phyloP scores from a whole-genome alignment of 2,113 vertebrate species.

The Forbesichthys papilliferus region DNA sequence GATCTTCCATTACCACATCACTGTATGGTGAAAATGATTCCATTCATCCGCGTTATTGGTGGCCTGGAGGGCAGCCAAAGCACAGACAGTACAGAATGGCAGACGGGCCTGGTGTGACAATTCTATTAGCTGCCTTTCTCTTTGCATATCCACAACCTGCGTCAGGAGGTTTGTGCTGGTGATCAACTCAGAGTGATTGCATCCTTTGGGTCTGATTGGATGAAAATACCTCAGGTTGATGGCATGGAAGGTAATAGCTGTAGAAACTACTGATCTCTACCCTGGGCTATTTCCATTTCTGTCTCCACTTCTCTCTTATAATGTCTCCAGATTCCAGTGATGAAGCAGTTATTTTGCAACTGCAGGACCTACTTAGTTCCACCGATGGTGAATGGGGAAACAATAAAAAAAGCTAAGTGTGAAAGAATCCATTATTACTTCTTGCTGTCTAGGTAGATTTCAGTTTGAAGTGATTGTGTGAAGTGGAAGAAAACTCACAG shows the following conservation, averaged over 20 bases:
- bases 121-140: constrained; percentile 69
- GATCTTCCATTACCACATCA: constrained; percentile 44
- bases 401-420: too few relatives aligned
- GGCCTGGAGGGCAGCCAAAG: constrained; percentile 60
- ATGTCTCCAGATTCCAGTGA: constrained; percentile 12
- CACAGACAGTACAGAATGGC: constrained; percentile 39
- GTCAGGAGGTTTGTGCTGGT: constrained; percentile 50
- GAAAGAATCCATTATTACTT: too few relatives aligned
- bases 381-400: too few relatives aligned
- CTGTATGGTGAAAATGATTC: constrained; percentile 52
- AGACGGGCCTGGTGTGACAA: constrained; percentile 59
- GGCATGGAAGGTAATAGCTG: constrained; percentile 6
- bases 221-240: constrained; percentile 45
- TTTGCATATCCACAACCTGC: constrained; percentile 56
- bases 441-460: too few relatives aligned
- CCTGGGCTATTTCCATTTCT: constrained; percentile 22
- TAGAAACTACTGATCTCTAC: too few relatives aligned
- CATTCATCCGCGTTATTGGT: constrained; percentile 68
- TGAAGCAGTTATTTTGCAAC: constrained; percentile 37
- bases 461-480: too few relatives aligned
- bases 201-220: constrained; percentile 52
- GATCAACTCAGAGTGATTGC: constrained; percentile 54
- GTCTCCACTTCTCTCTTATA: constrained; percentile 14
- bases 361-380: constrained; percentile 2
- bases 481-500: too few relatives aligned